phyloP scores from a whole-genome alignment of 2,113 vertebrate genomes.

The Phrynocephalus versicolor region DNA sequence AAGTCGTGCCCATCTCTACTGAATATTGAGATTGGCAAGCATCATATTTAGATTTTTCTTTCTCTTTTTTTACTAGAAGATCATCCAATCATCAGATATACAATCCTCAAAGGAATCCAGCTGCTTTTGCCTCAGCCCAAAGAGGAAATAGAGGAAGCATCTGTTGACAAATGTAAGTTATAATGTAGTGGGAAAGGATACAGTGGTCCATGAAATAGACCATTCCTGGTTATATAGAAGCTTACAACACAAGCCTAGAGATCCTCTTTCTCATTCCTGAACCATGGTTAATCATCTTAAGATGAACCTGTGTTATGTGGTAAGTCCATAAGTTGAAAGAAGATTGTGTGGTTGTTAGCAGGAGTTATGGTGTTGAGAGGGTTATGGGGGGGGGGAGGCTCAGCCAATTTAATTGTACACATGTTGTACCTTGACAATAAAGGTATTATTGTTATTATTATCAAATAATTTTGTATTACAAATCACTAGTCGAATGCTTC shows the following conservation, averaged over 20 bases:
- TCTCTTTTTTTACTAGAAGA: conserved; percentile 46
- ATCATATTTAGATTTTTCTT: not conserved
- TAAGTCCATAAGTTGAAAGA: no score
- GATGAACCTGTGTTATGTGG: no score
- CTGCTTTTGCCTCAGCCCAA: conserved; percentile 47
- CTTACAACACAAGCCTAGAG: not conserved
- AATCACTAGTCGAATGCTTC: no score
- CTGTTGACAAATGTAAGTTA: conserved; percentile 54
- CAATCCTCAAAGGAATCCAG: conserved; percentile 52
- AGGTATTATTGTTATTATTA: no score
- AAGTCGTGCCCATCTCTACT: no score
- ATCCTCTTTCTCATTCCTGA: not conserved
- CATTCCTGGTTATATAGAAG: not conserved
- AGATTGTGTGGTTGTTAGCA: no score
- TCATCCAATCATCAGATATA: conserved; percentile 51
- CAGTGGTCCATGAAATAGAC: not conserved
- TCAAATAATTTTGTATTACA: no score
- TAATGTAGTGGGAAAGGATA: no score
- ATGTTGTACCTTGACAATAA: no score
- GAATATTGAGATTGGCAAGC: not conserved
- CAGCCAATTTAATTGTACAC: no score
- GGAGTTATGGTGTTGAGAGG: no score
- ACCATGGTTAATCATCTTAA: not conserved
- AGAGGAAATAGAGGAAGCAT: rapidly evolving
- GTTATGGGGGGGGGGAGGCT: no score